phyloP scores from a whole-genome alignment of 2,888 invertebrate species.

The Nysson spinosus region DNA sequence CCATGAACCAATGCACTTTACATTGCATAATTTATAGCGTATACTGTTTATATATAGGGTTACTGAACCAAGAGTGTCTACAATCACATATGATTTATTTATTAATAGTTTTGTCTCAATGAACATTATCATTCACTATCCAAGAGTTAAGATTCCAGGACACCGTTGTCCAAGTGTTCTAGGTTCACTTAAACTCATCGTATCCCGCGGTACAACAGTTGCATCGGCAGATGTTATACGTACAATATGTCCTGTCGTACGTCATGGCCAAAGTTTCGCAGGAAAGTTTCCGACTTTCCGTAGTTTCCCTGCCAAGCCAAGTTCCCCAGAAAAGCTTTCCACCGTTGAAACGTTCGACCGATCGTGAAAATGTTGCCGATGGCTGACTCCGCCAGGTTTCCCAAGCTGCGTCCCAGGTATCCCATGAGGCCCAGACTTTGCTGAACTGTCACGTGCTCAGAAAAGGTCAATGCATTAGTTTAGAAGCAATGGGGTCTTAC shows the following conservation, averaged over 20 bases:
- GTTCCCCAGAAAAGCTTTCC: constrained; percentile 32
- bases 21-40: too few species aligned
- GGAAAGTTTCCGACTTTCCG: constrained; percentile 44
- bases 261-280: constrained; percentile 41
- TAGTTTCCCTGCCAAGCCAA: constrained; percentile 18
- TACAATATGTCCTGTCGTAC: constrained; percentile 32
- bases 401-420: constrained; percentile 42
- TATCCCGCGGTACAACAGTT: constrained; percentile 34
- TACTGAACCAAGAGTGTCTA: too few species aligned
- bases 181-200: not conserved
- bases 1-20: too few species aligned
- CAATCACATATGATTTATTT: too few species aligned
- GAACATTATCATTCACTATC: too few species aligned
- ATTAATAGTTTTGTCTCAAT: too few species aligned
- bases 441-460: constrained; percentile 31
- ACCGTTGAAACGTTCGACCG: constrained; percentile 34
- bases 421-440: constrained; percentile 38
- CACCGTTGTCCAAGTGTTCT: too few species aligned
- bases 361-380: constrained; percentile 42
- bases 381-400: constrained; percentile 20
- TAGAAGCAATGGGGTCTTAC: constrained; percentile 16
- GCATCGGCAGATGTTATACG: constrained; percentile 40
- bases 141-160: too few species aligned
- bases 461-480: constrained; percentile 48
- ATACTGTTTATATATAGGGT: too few species aligned